Evolutionary conservation across 2,113 vertebrate species (phyloP).

Genomic region (Cisticola juncidis): DNA sequence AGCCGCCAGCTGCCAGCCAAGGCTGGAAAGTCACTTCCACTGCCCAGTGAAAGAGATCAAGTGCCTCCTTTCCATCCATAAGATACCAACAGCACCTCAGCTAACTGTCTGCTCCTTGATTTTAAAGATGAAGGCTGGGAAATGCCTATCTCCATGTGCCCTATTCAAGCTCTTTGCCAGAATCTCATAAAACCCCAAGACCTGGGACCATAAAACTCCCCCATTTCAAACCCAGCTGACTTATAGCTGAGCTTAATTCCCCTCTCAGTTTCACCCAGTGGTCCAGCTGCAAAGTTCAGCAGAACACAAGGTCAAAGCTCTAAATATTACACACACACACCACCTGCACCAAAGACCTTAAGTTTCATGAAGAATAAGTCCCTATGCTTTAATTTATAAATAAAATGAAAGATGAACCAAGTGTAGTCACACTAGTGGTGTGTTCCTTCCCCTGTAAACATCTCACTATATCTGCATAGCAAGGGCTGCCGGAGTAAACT

Average conservation of each 20-base stretch:
- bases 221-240: neutral
- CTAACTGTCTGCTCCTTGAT: neutral
- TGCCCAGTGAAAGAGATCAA: neutral
- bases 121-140: neutral
- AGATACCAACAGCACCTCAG: neutral
- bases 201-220: neutral
- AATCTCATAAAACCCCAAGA: neutral
- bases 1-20: neutral
- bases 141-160: neutral
- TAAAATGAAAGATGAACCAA: neutral
- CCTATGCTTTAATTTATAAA: neutral
- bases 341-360: neutral
- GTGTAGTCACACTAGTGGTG: neutral
- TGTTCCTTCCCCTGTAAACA: neutral
- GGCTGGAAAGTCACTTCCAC: neutral
- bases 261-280: neutral
- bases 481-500: rapidly evolving
- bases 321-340: rapidly evolving
- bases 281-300: neutral
- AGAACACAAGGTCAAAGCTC: neutral
- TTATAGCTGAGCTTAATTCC: neutral
- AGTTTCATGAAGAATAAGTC: neutral
- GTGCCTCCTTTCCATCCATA: neutral
- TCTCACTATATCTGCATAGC: rapidly evolving
- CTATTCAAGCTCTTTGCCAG: neutral